Conservation (phyloP, 2,113 vertebrate species). For the Neodontobutis hainanensis region DNA sequence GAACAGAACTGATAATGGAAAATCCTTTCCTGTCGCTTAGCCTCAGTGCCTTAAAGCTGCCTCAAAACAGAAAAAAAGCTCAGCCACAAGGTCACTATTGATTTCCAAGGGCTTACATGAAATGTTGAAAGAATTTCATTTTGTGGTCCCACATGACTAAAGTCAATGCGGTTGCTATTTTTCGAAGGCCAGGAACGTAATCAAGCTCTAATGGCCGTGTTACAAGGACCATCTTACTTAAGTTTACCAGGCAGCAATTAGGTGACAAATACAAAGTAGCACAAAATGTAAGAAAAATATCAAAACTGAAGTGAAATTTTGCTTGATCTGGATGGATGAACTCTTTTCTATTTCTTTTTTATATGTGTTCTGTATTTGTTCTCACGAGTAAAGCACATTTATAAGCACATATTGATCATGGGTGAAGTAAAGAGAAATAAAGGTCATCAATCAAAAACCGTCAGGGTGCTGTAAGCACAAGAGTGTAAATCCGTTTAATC, state of each 20-base stretch:
- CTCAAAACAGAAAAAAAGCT: conserved; percentile 25
- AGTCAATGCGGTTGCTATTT: conserved; percentile 42
- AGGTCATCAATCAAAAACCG: too few relatives aligned
- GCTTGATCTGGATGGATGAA: too few relatives aligned
- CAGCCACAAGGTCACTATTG: conserved; percentile 42
- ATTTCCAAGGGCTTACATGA: conserved; percentile 45
- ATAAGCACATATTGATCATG: too few relatives aligned
- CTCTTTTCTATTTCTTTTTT: too few relatives aligned
- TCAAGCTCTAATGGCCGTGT: conserved; percentile 35
- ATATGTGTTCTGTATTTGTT: too few relatives aligned
- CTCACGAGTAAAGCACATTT: too few relatives aligned
- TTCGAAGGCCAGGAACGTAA: conserved; percentile 52
- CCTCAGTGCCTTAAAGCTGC: background rate
- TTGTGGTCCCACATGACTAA: conserved; percentile 36
- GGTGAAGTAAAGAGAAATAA: too few relatives aligned
- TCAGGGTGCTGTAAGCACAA: conserved; percentile 7
- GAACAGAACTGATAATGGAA: conserved; percentile 17
- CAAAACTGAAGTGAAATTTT: too few relatives aligned
- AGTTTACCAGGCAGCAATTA: conserved; percentile 2
- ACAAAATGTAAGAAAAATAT: background rate
- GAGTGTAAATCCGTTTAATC: conserved; percentile 57
- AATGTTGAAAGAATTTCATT: conserved; percentile 34
- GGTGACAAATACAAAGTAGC: conserved; percentile 21
- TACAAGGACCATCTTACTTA: conserved; percentile 44
- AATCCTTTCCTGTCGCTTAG: conserved; percentile 11